phyloP scores from a whole-genome alignment of 1,140 invertebrate genomes.

The Pseudomyrmex flavicornis region DNA sequence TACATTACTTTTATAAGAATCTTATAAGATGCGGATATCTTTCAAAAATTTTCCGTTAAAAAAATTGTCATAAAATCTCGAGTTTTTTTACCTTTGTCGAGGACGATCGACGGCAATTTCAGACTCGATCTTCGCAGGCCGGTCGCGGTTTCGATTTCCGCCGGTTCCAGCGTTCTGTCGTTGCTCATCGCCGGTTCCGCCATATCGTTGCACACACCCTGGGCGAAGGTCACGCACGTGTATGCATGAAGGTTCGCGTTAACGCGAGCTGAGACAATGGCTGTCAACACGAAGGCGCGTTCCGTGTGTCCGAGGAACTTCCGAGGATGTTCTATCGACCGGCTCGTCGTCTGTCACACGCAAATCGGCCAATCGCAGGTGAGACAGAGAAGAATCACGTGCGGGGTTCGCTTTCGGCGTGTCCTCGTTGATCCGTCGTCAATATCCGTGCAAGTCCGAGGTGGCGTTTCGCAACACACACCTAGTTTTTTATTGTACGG shows the following conservation, averaged over 20 bases:
- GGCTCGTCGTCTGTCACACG: constrained; percentile 52
- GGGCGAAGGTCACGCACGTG: background rate
- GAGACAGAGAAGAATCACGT: constrained; percentile 72
- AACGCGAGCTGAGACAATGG: constrained; percentile 3
- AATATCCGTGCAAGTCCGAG: background rate
- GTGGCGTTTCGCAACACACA: background rate
- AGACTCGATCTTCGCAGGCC: constrained; percentile 59
- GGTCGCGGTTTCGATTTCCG: background rate
- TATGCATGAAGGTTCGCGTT: no score
- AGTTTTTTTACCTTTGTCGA: constrained; percentile 20
- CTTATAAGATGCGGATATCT: background rate
- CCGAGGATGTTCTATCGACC: constrained; percentile 71
- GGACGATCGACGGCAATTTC: constrained; percentile 32
- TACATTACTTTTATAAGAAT: no score
- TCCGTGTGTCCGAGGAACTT: constrained; percentile 52
- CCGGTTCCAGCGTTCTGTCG: constrained; percentile 25
- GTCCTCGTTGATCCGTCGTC: constrained; percentile 54
- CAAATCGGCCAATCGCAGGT: constrained; percentile 70
- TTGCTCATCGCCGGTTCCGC: background rate
- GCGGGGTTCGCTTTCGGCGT: constrained; percentile 47
- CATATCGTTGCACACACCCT: background rate
- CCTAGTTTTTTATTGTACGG: background rate
- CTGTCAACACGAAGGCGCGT: background rate
- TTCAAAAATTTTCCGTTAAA: background rate
- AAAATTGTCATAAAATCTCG: background rate